phyloP scores from a whole-genome alignment of 2,113 vertebrate genomes.

The Trichomycterus rosablanca region DNA sequence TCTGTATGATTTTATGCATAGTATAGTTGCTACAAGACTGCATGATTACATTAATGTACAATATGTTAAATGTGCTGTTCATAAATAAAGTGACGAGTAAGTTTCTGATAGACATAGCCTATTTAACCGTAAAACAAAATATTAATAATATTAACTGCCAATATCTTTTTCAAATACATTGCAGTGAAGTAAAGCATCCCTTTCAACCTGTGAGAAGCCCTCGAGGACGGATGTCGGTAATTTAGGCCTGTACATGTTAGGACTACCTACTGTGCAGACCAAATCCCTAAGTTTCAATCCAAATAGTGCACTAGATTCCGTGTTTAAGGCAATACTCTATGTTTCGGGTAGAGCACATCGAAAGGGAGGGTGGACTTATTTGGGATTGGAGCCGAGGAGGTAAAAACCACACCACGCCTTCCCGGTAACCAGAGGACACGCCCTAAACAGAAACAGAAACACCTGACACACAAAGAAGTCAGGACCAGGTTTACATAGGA shows the following conservation, averaged over 20 bases:
- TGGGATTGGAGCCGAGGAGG: not conserved
- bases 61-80: too few species aligned
- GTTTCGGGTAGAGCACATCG: not conserved
- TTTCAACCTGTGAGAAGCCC: not conserved
- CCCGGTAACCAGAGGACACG: conserved; percentile 15
- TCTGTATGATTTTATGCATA: too few species aligned
- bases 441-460: conserved; percentile 23
- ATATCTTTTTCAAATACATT: too few species aligned
- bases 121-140: too few species aligned
- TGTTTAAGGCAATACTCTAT: not conserved
- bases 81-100: too few species aligned
- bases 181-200: too few species aligned
- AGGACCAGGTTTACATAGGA: not conserved
- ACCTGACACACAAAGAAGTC: conserved; percentile 36
- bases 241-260: not conserved
- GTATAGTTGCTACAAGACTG: too few species aligned
- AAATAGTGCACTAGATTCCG: not conserved
- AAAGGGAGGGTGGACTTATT: not conserved
- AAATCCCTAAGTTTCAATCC: too few species aligned
- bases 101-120: too few species aligned
- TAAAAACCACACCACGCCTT: not conserved
- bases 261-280: too few species aligned
- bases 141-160: too few species aligned
- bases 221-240: not conserved
- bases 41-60: too few species aligned